Conservation (phyloP, 2,113 vertebrate species). For the Casuarius casuarius region DNA sequence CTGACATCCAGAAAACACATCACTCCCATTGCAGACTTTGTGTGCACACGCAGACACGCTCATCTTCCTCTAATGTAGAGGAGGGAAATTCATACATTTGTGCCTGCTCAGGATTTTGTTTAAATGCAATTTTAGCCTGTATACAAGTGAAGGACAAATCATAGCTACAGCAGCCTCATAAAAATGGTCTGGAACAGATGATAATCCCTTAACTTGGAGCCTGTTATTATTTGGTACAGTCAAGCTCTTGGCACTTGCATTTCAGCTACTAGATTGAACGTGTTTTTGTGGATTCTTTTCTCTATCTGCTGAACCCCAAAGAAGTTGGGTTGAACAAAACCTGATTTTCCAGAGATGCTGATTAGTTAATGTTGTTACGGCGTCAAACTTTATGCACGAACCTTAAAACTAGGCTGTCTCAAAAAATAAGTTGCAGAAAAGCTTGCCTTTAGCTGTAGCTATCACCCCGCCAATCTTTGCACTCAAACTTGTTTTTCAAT, state of each 20-base stretch:
- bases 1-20: not conserved
- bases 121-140: not conserved
- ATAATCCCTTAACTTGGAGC: not conserved
- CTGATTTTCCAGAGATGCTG: not conserved
- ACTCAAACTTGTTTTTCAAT: conserved; percentile 48
- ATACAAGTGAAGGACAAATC: no score
- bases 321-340: not conserved
- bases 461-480: not conserved
- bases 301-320: not conserved
- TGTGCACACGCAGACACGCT: not conserved
- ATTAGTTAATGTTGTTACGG: not conserved
- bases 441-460: not conserved
- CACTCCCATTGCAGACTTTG: rapidly evolving
- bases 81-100: not conserved
- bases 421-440: not conserved
- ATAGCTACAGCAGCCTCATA: not conserved
- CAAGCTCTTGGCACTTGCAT: rapidly evolving
- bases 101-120: rapidly evolving
- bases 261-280: not conserved
- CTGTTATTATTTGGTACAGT: not conserved
- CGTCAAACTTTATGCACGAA: not conserved
- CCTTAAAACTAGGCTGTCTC: not conserved
- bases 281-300: not conserved
- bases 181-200: not conserved
- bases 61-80: not conserved